Percentiles rank a stretch among this genome's conserved stretches.
Conservation (phyloP, 37 sponge, comb jelly and placozoan species). For the Geodia barretti region DNA sequence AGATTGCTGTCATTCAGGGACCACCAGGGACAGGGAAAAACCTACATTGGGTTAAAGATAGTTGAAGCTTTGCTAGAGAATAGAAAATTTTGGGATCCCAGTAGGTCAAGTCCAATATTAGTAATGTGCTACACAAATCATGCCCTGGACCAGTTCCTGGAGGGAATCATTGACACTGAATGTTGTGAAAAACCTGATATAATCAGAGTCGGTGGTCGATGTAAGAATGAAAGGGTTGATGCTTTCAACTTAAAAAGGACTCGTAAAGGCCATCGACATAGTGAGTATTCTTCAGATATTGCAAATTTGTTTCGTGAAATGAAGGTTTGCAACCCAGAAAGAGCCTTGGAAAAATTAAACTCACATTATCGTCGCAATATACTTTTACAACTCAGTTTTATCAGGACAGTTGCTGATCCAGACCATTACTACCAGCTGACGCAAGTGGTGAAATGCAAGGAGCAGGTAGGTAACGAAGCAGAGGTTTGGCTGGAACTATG, state of each 20-base stretch:
- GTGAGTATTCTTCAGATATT: neutral
- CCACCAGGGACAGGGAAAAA: conserved; percentile 88
- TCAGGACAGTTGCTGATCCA: neutral
- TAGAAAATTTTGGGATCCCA: conserved; percentile 28
- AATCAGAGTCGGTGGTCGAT: conserved; percentile 77
- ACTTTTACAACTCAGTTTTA: neutral
- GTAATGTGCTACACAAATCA: conserved; percentile 94
- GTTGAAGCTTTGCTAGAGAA: conserved; percentile 40
- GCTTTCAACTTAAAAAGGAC: conserved; percentile 4
- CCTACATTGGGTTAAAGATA: conserved; percentile 69
- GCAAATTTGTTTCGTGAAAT: neutral
- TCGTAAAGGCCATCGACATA: neutral
- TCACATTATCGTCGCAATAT: neutral
- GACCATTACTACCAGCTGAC: conserved; percentile 14
- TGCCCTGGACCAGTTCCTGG: conserved; percentile 95
- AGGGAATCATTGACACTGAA: conserved; percentile 48
- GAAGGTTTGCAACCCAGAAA: neutral
- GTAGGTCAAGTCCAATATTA: conserved; percentile 69
- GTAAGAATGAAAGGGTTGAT: conserved; percentile 1
- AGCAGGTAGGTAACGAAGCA: conserved; percentile 35
- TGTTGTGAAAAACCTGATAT: conserved; percentile 49
- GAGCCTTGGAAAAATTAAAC: neutral
- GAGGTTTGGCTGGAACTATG: conserved; percentile 68
- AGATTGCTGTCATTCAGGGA: conserved; percentile 72
- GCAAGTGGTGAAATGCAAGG: neutral